Base-by-base conservation (phyloP, 2,888 invertebrate genomes). In the Elgonia sp. region DNA sequence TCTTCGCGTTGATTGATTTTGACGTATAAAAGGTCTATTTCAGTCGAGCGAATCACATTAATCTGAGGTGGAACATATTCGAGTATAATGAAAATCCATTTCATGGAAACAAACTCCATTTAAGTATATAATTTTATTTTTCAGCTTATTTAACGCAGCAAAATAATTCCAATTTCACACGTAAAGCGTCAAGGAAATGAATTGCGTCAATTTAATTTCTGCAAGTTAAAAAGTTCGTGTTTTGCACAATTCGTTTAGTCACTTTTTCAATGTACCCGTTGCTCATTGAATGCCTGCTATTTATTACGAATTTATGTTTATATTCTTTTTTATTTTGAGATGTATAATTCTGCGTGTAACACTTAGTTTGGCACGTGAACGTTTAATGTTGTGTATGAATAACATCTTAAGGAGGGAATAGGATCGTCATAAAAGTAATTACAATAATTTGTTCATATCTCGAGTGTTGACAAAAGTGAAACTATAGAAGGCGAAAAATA, bases 391-490 rank as follows among this genome's bases (percentile, higher is more conserved):
- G 12, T 39, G 50, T 60, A 46, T 18, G 70, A 75, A 69, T 76
- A 83, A 76, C 83, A 83, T 69, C 75, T 40, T 73, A 63, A 46
- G 69, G 72, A 55, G 67, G 55, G 60, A 63, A 65, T 84, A 77
- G 72, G 84, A 65, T 72, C 55, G 65, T 77, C 70, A 72, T 70
- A 70, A 62, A 62, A 55, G n/a, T 77, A 84, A 84, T 84, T 72
- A 84, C 70, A 77, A 72, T 84, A 60, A 84, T 77, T 84, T 72
- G 40, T 50, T n/a, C n/a, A n/a, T n/a, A n/a, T n/a, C n/a, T n/a
- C n/a, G n/a, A n/a, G n/a, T n/a, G n/a, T n/a, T n/a, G n/a, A n/a
- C n/a, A n/a, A n/a, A n/a, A n/a, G n/a, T n/a, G n/a, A n/a, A n/a
- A n/a, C n/a, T n/a, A n/a, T n/a, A n/a, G n/a, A n/a, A n/a, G n/a